A percentile compares a stretch with the other conserved stretches of the same genome.
Evolutionary conservation across 2,113 vertebrate species (phyloP).

Genomic region (Mustela nigripes): DNA sequence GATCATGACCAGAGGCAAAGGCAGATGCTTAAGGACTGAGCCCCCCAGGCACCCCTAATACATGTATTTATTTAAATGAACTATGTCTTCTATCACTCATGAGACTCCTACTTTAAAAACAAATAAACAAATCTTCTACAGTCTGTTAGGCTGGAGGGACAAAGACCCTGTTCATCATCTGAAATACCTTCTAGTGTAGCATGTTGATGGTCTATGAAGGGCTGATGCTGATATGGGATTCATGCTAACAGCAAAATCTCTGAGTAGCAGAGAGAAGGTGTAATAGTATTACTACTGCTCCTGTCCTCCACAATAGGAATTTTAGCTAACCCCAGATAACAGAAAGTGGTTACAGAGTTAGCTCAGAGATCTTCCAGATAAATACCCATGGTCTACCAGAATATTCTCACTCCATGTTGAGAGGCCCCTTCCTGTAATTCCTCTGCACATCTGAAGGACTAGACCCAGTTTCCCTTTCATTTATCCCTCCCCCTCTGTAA

Average conservation of each 20-base stretch:
- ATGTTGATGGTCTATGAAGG: not conserved
- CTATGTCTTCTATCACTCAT: not conserved
- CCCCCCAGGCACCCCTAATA: not conserved
- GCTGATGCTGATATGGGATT: not conserved
- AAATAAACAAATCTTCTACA: not conserved
- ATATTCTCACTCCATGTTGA: not conserved
- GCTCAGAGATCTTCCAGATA: not conserved
- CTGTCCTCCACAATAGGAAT: not conserved
- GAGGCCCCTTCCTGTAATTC: not conserved
- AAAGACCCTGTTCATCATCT: not conserved
- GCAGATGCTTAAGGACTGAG: no score
- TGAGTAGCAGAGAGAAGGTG: not conserved
- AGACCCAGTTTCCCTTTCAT: not conserved
- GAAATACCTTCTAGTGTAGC: not conserved
- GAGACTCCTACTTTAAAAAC: not conserved
- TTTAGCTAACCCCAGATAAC: not conserved
- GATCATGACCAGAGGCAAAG: no score
- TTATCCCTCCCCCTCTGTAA: not conserved
- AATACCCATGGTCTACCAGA: not conserved
- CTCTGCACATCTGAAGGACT: not conserved
- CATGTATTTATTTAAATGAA: not conserved
- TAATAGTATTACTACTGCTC: not conserved
- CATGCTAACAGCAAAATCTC: not conserved
- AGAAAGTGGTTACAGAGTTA: not conserved
- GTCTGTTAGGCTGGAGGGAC: not conserved